phyloP scores from a whole-genome alignment of 2,113 vertebrate species.

The Trachemys scripta region DNA sequence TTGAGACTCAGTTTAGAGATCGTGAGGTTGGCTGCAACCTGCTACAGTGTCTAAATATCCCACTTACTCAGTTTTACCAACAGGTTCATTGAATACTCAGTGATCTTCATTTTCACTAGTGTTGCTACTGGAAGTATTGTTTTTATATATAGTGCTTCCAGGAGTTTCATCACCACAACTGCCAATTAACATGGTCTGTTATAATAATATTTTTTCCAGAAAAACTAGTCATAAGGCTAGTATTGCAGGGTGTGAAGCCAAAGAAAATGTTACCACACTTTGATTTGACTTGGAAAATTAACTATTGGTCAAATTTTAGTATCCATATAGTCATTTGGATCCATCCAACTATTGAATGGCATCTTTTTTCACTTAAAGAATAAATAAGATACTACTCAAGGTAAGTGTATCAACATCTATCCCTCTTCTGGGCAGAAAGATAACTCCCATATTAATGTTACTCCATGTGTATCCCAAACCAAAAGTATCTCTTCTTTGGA shows the following conservation, averaged over 20 bases:
- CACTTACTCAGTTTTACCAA: not conserved
- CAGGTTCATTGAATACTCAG: not conserved
- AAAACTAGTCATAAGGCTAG: not conserved
- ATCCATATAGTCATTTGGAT: not conserved
- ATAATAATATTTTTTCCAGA: not conserved
- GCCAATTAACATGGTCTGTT: not conserved
- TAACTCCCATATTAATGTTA: not conserved
- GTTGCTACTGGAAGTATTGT: not conserved
- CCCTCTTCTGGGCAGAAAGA: not conserved
- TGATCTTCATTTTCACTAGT: not conserved
- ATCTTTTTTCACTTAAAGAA: conserved; percentile 39
- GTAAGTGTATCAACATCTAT: not conserved
- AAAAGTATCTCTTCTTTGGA: conserved; percentile 22
- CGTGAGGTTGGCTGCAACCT: fast-evolving
- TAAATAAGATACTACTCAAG: not conserved
- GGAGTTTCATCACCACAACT: not conserved
- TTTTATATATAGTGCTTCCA: not conserved
- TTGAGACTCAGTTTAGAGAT: not conserved
- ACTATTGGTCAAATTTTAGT: not conserved
- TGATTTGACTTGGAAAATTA: not conserved
- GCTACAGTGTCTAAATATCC: not conserved
- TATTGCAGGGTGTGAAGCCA: conserved; percentile 22
- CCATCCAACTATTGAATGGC: not conserved
- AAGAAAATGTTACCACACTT: not conserved
- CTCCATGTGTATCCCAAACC: not conserved